Conservation (phyloP, 2,113 vertebrate genomes). For the Callospermophilus lateralis region DNA sequence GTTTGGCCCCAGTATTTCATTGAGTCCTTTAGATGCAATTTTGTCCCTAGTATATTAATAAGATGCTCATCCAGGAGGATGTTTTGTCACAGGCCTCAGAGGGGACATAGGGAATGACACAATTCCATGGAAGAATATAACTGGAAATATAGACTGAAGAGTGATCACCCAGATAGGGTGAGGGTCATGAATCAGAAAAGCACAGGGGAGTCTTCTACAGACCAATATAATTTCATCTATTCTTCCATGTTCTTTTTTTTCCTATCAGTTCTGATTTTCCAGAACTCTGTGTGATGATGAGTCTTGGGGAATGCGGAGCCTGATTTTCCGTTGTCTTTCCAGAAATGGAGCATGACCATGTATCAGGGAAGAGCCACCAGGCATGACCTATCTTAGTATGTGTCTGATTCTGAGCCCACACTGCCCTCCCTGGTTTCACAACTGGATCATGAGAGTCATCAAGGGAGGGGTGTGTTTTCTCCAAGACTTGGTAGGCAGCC, state of each 20-base stretch:
- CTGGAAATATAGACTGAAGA: neutral
- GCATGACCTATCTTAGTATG: neutral
- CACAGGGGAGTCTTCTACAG: neutral
- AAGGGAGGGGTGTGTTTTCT: neutral
- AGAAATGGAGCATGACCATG: neutral
- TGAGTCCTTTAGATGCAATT: conserved; percentile 7
- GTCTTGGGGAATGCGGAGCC: neutral
- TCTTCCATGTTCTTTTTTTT: neutral
- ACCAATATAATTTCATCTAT: neutral
- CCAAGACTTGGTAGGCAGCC: neutral
- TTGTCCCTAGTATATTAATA: neutral
- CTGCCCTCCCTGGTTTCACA: neutral
- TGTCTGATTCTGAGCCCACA: neutral
- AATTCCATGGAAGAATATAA: conserved; percentile 5
- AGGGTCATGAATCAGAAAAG: neutral
- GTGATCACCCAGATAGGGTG: neutral
- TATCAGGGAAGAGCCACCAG: neutral
- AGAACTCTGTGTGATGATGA: neutral
- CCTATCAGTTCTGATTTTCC: neutral
- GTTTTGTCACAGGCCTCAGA: conserved; percentile 29
- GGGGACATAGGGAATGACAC: conserved; percentile 27
- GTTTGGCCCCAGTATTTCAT: conserved; percentile 66
- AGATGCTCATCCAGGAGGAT: neutral
- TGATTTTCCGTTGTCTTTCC: neutral
- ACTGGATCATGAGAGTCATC: too few relatives aligned